phyloP scores from a whole-genome alignment of 2,113 vertebrate species.

The Rhinolophus ferrumequinum region DNA sequence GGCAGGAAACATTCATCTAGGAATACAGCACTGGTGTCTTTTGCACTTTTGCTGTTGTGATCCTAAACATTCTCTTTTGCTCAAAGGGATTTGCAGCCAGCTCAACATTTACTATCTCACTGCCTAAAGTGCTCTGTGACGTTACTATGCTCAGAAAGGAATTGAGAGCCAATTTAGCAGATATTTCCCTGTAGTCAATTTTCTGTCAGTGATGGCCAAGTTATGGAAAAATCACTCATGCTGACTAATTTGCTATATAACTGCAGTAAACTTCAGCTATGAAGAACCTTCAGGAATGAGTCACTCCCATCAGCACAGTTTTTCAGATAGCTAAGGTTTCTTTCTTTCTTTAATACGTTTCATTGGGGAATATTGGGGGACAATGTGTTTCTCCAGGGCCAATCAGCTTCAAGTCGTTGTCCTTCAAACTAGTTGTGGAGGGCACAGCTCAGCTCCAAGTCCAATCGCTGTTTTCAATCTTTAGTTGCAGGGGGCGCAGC shows the following conservation, averaged over 20 bases:
- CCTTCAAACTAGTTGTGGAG: too few relatives aligned
- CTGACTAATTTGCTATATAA: conserved; percentile 60
- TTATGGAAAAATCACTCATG: conserved; percentile 52
- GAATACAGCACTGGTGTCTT: conserved; percentile 25
- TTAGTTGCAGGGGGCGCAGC: too few relatives aligned
- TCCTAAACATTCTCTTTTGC: conserved; percentile 25
- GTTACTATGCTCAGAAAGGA: conserved; percentile 58
- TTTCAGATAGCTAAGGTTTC: conserved; percentile 11
- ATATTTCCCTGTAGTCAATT: conserved; percentile 52
- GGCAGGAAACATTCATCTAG: neutral
- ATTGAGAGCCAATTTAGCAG: conserved; percentile 12
- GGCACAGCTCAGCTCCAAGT: too few relatives aligned
- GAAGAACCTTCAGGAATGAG: conserved; percentile 26
- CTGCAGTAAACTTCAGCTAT: conserved; percentile 28
- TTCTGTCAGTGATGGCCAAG: conserved; percentile 44
- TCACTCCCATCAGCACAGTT: neutral
- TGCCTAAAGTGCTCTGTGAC: conserved; percentile 43
- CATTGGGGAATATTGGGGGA: too few relatives aligned
- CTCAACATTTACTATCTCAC: conserved; percentile 45
- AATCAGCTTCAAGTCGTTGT: too few relatives aligned
- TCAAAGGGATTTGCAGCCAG: conserved; percentile 20
- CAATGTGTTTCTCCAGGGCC: too few relatives aligned
- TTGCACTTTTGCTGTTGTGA: neutral
- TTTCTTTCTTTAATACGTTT: neutral
- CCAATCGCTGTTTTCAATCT: too few relatives aligned